Evolutionary conservation across 2,113 vertebrate species (phyloP).

Genomic region (Hipposideros armiger): DNA sequence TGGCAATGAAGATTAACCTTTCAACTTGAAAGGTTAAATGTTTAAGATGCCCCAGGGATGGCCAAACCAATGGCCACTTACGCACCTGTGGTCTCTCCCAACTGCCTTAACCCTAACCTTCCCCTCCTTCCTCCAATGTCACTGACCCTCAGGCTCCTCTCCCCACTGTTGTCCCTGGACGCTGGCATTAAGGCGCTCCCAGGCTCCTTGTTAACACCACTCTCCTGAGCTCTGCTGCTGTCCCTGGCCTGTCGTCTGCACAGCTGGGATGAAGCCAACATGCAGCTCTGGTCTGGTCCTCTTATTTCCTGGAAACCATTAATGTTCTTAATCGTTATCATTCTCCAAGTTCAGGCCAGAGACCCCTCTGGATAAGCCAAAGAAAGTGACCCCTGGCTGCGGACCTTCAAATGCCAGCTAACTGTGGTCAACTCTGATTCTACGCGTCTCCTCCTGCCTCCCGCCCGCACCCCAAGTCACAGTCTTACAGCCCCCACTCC

Average conservation of each 20-base stretch:
- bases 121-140: background rate
- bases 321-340: background rate
- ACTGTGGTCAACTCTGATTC: rapidly evolving
- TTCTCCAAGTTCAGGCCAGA: background rate
- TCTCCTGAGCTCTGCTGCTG: background rate
- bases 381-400: background rate
- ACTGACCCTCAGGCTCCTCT: rapidly evolving
- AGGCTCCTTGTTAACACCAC: rapidly evolving
- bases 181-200: background rate
- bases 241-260: too few relatives aligned
- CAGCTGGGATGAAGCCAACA: background rate
- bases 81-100: rapidly evolving
- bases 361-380: background rate
- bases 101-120: too few relatives aligned
- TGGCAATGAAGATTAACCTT: background rate
- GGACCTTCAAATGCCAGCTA: too few relatives aligned
- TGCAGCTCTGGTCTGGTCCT: background rate
- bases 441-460: background rate
- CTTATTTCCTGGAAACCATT: background rate
- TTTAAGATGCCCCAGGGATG: background rate
- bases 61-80: background rate
- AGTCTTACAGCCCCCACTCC: rapidly evolving
- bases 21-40: background rate
- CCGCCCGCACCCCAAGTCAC: background rate
- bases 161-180: background rate